phyloP scores from a whole-genome alignment of 2,113 vertebrate genomes.

The Spea multiplicata region DNA sequence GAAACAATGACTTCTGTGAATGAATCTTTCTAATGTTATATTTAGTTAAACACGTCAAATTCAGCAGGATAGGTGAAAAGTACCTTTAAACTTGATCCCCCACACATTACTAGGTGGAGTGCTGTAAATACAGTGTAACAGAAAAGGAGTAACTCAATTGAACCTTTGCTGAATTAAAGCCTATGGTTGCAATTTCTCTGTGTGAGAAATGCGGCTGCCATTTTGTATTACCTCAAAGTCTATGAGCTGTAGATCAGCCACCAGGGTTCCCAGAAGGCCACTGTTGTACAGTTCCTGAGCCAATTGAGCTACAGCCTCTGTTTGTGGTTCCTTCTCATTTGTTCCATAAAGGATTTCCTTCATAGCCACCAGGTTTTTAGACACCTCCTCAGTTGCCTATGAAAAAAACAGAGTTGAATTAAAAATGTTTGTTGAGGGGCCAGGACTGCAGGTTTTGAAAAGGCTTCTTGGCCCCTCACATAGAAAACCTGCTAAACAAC shows the following conservation, averaged over 20 bases:
- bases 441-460: not conserved
- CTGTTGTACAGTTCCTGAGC: slow-evolving; percentile 95
- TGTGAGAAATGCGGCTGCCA: not conserved
- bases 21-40: too few species aligned
- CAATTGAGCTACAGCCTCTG: slow-evolving; percentile 89
- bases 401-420: slow-evolving; percentile 15
- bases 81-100: too few species aligned
- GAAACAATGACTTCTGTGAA: too few species aligned
- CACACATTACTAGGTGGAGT: too few species aligned
- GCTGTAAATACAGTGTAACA: too few species aligned
- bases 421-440: not conserved
- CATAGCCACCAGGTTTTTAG: slow-evolving; percentile 94
- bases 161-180: too few species aligned
- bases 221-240: slow-evolving; percentile 84
- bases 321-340: slow-evolving; percentile 89
- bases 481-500: too few species aligned
- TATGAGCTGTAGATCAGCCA: slow-evolving; percentile 88
- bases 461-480: too few species aligned
- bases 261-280: slow-evolving; percentile 83
- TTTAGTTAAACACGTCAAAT: too few species aligned
- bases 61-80: too few species aligned
- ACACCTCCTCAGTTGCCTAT: slow-evolving; percentile 94
- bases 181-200: too few species aligned
- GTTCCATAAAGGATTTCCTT: slow-evolving; percentile 93
- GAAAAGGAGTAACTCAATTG: too few species aligned